Percentiles rank a stretch among this genome's conserved stretches.
These are phyloP conservation scores for Gallinago nigripennis DNA, from an alignment of 2,797 vertebrate species.

Conservation along the genomic window DNA sequence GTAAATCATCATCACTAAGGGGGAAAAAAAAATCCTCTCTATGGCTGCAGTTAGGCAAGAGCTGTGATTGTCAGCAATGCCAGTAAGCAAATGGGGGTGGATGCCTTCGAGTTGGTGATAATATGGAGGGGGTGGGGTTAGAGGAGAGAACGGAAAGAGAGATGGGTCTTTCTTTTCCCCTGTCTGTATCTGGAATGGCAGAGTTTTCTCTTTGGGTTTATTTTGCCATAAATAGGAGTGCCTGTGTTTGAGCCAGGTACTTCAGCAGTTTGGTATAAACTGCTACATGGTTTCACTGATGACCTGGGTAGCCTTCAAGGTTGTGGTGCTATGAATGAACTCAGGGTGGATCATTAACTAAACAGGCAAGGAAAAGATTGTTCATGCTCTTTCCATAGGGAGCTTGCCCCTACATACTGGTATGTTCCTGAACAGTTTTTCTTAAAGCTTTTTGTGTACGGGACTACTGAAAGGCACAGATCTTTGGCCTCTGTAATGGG, in stretches of 20 bases:
- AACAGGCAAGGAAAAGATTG: conserved; percentile 46
- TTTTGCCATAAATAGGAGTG: neutral
- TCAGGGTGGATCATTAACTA: conserved; percentile 71
- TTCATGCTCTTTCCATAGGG: neutral
- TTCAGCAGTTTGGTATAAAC: neutral
- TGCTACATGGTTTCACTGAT: neutral
- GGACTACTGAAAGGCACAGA: neutral
- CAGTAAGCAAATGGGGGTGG: conserved; percentile 20
- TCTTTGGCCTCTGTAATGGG: neutral
- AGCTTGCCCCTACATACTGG: neutral
- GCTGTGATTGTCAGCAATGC: conserved; percentile 1
- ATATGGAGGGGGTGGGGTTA: neutral
- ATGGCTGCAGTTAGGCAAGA: conserved; percentile 37
- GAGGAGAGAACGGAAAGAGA: neutral
- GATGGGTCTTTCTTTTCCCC: neutral
- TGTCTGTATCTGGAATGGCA: neutral
- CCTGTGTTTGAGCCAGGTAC: neutral
- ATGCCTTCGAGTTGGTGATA: neutral
- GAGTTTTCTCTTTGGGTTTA: neutral
- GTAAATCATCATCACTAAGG: neutral
- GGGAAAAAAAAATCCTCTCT: neutral
- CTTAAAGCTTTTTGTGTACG: neutral
- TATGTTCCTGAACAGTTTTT: neutral
- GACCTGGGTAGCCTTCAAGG: conserved; percentile 12
- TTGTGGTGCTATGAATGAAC: neutral